These are phyloP conservation scores for Glossosoma conforme DNA, from an alignment of 1,140 invertebrate species.

Conservation along the genomic window DNA sequence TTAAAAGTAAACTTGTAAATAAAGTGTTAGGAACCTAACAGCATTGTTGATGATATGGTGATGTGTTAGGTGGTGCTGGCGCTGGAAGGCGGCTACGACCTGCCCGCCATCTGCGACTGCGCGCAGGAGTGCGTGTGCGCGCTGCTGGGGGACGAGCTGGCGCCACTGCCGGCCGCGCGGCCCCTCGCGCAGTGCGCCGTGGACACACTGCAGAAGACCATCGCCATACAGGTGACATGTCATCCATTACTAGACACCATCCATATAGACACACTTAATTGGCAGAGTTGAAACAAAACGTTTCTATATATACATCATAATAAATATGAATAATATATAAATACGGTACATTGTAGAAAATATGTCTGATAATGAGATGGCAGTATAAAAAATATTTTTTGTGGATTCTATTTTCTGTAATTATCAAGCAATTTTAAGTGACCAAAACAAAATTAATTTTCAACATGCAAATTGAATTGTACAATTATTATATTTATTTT, in stretches of 20 bases:
- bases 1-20: too few species aligned
- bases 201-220: constrained; percentile 81
- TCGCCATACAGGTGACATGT: constrained; percentile 73
- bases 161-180: constrained; percentile 67
- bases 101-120: constrained; percentile 93
- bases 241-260: too few species aligned
- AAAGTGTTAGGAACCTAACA: not conserved
- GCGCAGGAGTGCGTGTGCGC: constrained; percentile 94
- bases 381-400: too few species aligned
- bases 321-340: not conserved
- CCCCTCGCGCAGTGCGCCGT: constrained; percentile 79
- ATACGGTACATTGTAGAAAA: too few species aligned
- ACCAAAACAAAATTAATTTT: too few species aligned
- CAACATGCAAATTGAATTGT: too few species aligned
- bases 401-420: too few species aligned
- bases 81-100: constrained; percentile 94
- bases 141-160: constrained; percentile 78
- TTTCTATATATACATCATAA: not conserved
- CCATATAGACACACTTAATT: too few species aligned
- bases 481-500: too few species aligned
- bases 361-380: too few species aligned
- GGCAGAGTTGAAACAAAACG: too few species aligned
- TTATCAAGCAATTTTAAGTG: too few species aligned
- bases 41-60: not conserved
- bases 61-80: constrained; percentile 66